These are phyloP conservation scores for Xiphophorus maculatus DNA, from an alignment of 2,113 vertebrate species.

Conservation along the genomic window DNA sequence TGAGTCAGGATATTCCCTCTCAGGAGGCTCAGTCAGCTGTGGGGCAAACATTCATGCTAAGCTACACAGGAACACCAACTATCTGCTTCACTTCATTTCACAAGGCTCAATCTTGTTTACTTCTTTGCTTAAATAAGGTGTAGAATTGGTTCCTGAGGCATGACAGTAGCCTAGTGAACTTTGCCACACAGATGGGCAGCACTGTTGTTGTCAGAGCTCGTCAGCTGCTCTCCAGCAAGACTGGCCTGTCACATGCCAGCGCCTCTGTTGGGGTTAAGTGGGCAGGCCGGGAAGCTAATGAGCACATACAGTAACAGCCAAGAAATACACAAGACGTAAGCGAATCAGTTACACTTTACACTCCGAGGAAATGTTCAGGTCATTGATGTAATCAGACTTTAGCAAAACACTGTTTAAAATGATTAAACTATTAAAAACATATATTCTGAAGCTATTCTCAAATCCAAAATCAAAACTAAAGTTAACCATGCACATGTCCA, in stretches of 20 bases:
- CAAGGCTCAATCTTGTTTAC: slow-evolving; percentile 35
- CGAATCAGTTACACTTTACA: not conserved
- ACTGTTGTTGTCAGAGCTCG: slow-evolving; percentile 31
- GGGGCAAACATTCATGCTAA: slow-evolving; percentile 30
- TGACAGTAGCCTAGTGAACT: slow-evolving; percentile 46
- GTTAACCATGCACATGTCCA: not conserved
- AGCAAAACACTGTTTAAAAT: too few species aligned
- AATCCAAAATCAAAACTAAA: not conserved
- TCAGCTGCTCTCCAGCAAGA: slow-evolving; percentile 45
- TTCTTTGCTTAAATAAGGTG: slow-evolving; percentile 57
- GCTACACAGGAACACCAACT: slow-evolving; percentile 19
- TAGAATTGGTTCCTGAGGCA: slow-evolving; percentile 50
- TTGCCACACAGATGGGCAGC: slow-evolving; percentile 14
- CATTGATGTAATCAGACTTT: not conserved
- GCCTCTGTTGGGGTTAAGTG: slow-evolving; percentile 27
- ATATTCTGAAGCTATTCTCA: not conserved
- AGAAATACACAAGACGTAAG: not conserved
- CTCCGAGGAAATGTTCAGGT: not conserved
- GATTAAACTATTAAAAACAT: too few species aligned
- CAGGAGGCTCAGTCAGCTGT: slow-evolving; percentile 34
- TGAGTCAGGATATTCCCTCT: slow-evolving; percentile 50
- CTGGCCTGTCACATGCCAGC: slow-evolving; percentile 18
- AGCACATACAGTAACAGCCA: slow-evolving; percentile 11
- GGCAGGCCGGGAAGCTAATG: not conserved
- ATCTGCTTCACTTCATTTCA: slow-evolving; percentile 56